phyloP scores from a whole-genome alignment of 1,140 invertebrate genomes.

The Drosophila sp. region DNA sequence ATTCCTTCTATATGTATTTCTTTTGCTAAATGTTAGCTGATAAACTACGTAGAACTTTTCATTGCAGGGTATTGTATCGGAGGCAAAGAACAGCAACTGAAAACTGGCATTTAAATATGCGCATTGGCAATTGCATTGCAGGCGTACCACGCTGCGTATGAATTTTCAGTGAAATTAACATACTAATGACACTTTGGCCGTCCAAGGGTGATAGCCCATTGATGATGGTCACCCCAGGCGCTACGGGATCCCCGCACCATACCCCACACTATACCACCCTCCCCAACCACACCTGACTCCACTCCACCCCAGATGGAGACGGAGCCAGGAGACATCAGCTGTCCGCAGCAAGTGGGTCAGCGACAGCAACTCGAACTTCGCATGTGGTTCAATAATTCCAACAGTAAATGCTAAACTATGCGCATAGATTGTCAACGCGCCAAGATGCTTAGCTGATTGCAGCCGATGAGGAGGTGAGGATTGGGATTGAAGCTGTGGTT shows the following conservation, averaged over 20 bases:
- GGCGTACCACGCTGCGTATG: conserved; percentile 62
- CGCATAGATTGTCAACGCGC: conserved; percentile 69
- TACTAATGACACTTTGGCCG: conserved; percentile 54
- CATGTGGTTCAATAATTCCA: conserved; percentile 66
- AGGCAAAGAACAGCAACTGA: conserved; percentile 14
- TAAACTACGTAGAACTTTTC: background rate
- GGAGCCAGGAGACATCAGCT: conserved; percentile 32
- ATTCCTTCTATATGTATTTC: background rate
- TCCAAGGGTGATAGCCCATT: conserved; percentile 42
- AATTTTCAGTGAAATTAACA: conserved; percentile 59
- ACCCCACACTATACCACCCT: too few species aligned
- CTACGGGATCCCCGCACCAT: background rate
- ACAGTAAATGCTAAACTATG: conserved; percentile 72
- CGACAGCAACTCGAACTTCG: conserved; percentile 51
- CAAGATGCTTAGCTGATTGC: conserved; percentile 67
- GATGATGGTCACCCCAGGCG: conserved; percentile 38
- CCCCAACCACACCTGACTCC: too few species aligned
- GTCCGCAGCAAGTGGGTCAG: conserved; percentile 50
- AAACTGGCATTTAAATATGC: conserved; percentile 56
- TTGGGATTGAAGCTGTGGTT: conserved; percentile 45
- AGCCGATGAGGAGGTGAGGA: conserved; percentile 43
- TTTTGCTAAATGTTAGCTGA: background rate
- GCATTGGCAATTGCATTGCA: conserved; percentile 59
- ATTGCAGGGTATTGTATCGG: conserved; percentile 26
- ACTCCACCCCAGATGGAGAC: background rate